A percentile compares a stretch with the other conserved stretches of the same genome.
Conservation (phyloP, 2,797 vertebrate genomes). For the Fistularia commersonii region DNA sequence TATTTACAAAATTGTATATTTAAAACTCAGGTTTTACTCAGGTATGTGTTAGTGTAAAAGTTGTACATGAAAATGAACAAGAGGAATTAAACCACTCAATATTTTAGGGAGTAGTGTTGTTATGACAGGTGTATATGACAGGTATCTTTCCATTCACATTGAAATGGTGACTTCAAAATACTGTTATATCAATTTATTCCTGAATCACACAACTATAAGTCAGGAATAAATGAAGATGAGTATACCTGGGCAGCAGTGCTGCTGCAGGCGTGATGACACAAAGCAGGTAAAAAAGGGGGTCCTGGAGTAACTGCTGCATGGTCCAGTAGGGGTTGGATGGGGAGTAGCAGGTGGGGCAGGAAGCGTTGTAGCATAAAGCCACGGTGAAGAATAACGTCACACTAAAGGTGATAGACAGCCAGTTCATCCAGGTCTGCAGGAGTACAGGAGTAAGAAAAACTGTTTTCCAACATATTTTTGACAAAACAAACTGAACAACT, state of each 20-base stretch:
- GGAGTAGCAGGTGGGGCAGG: conserved; percentile 88
- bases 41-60: too few relatives aligned
- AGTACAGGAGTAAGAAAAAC: not conserved
- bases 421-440: conserved; percentile 92
- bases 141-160: too few relatives aligned
- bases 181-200: not conserved
- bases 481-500: too few relatives aligned
- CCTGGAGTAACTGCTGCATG: conserved; percentile 86
- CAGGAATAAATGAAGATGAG: not conserved
- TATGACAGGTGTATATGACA: too few relatives aligned
- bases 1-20: too few relatives aligned
- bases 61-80: too few relatives aligned
- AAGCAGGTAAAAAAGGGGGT: conserved; percentile 90
- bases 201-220: too few relatives aligned
- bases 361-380: conserved; percentile 88
- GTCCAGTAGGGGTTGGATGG: conserved; percentile 97
- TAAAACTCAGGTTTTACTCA: too few relatives aligned
- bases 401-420: conserved; percentile 87
- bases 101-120: too few relatives aligned
- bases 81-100: too few relatives aligned
- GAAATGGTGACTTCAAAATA: too few relatives aligned
- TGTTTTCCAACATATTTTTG: too few relatives aligned
- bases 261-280: conserved; percentile 84
- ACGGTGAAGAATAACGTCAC: conserved; percentile 86
- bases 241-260: conserved; percentile 90